Evolutionary conservation across 2,797 vertebrate species (phyloP).

Genomic region (Neosilurus mollespiculum): DNA sequence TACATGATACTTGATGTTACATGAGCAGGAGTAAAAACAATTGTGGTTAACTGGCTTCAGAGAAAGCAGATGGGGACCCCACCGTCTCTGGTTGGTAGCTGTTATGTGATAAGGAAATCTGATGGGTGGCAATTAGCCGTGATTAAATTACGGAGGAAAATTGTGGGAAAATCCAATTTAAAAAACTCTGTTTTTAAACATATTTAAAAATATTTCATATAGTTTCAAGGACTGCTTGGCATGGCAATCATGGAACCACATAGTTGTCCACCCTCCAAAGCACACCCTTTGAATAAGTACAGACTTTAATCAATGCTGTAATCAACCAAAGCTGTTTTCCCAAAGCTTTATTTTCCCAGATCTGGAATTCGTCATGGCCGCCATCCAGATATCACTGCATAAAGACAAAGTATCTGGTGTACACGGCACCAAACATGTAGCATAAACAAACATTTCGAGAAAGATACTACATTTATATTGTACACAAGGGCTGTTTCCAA

Average conservation of each 20-base stretch:
- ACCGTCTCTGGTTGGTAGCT: too few species aligned
- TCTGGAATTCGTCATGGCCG: background rate
- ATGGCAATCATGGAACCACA: background rate
- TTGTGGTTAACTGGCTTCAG: too few species aligned
- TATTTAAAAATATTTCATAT: background rate
- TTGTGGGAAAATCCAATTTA: too few species aligned
- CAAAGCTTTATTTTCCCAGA: constrained; percentile 16
- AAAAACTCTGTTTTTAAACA: too few species aligned
- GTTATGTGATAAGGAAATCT: too few species aligned
- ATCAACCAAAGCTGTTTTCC: constrained; percentile 6
- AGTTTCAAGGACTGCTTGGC: background rate
- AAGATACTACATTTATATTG: background rate
- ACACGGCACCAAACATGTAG: background rate
- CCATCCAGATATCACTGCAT: background rate
- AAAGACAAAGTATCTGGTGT: background rate
- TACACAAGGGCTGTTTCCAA: background rate
- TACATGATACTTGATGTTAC: too few species aligned
- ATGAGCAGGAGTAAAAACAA: too few species aligned
- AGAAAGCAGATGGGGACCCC: too few species aligned
- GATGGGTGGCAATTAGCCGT: too few species aligned
- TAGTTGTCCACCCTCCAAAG: background rate
- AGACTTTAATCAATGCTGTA: background rate
- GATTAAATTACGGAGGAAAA: too few species aligned
- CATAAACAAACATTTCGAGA: background rate
- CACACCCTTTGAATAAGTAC: constrained; percentile 2